Conservation (phyloP, 2,888 invertebrate species). For the Cyaniris semiargus region DNA sequence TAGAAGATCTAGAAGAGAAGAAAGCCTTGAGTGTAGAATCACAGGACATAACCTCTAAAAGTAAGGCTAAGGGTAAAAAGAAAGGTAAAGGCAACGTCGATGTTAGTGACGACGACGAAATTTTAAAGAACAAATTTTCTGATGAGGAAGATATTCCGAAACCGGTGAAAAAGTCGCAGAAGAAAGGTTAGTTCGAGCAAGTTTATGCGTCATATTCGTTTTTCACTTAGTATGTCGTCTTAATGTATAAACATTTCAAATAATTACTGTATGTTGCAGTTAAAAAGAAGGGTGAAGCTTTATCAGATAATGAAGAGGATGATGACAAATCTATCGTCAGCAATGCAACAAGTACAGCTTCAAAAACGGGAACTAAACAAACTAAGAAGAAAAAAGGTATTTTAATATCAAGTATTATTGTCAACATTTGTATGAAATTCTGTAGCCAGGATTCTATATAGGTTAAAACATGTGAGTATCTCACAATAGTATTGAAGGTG, state of each 20-base stretch:
- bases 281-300: constrained; percentile 68
- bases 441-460: no score
- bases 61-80: constrained; percentile 73
- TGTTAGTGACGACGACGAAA: constrained; percentile 64
- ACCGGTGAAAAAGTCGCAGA: constrained; percentile 74
- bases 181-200: constrained; percentile 69
- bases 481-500: no score
- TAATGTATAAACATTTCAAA: constrained; percentile 29
- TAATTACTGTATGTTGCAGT: constrained; percentile 55
- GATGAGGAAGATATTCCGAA: constrained; percentile 70
- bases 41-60: constrained; percentile 76
- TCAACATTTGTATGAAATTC: no score
- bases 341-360: constrained; percentile 53
- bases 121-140: constrained; percentile 52
- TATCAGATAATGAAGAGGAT: constrained; percentile 68
- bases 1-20: constrained; percentile 76
- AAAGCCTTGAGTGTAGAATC: constrained; percentile 52
- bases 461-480: no score
- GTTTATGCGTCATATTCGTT: constrained; percentile 24
- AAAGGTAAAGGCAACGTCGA: constrained; percentile 74
- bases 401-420: constrained; percentile 17
- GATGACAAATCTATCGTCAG: constrained; percentile 63
- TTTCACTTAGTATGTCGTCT: constrained; percentile 1
- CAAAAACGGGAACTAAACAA: constrained; percentile 57
- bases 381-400: constrained; percentile 74